Conservation (phyloP, 2,797 vertebrate genomes). For the Champsocephalus gunnari region DNA sequence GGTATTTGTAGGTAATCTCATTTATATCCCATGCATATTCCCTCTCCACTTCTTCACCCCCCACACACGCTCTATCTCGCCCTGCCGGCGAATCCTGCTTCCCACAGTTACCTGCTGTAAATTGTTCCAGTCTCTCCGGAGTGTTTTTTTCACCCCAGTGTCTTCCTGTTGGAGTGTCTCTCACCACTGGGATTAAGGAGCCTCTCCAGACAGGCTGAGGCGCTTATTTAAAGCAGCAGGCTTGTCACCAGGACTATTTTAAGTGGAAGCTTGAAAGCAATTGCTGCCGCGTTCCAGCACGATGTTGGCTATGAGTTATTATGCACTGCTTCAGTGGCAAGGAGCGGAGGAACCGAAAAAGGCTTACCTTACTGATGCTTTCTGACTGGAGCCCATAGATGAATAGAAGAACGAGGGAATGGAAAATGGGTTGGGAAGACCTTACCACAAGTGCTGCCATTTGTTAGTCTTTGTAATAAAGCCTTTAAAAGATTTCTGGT, state of each 20-base stretch:
- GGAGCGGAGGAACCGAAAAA: constrained; percentile 69
- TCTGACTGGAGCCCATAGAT: constrained; percentile 60
- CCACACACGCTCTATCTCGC: constrained; percentile 48
- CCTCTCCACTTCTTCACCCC: constrained; percentile 37
- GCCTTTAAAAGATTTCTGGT: constrained; percentile 60
- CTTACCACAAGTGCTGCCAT: constrained; percentile 66
- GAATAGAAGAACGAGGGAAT: constrained; percentile 54
- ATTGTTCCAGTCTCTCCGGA: constrained; percentile 75
- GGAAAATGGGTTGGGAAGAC: constrained; percentile 40
- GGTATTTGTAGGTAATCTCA: constrained; percentile 74
- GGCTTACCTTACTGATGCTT: constrained; percentile 75
- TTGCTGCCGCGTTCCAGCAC: constrained; percentile 74
- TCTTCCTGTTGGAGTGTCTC: constrained; percentile 80
- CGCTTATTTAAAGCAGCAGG: constrained; percentile 84
- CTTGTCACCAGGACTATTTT: constrained; percentile 85
- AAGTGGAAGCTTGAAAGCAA: constrained; percentile 84
- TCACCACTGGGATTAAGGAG: constrained; percentile 84
- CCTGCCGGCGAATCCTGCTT: constrained; percentile 69
- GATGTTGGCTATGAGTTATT: constrained; percentile 84
- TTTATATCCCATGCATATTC: constrained; percentile 65
- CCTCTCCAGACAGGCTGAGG: constrained; percentile 84
- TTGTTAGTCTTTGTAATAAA: constrained; percentile 64
- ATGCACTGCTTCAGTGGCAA: constrained; percentile 73
- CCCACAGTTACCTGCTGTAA: constrained; percentile 78
- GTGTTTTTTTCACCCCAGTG: constrained; percentile 64